These are phyloP conservation scores for Diaprepes abbreviatus DNA, from an alignment of 2,888 invertebrate species.

Conservation along the genomic window DNA sequence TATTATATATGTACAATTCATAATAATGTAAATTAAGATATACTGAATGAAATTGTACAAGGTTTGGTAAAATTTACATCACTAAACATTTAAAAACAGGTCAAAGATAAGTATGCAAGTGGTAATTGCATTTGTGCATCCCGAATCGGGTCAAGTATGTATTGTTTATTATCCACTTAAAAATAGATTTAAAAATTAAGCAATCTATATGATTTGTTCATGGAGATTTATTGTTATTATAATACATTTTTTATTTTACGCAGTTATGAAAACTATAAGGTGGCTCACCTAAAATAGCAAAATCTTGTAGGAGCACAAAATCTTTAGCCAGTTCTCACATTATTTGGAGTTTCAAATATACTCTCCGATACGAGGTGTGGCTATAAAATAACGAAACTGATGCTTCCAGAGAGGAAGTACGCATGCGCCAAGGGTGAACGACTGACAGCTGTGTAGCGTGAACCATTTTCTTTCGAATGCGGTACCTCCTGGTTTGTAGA, in stretches of 20 bases:
- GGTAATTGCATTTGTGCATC: conserved; percentile 12
- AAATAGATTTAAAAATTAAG: conserved; percentile 4
- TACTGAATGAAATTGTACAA: neutral
- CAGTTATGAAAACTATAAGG: neutral
- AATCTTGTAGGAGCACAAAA: too few relatives aligned
- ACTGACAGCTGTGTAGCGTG: too few relatives aligned
- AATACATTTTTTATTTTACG: neutral
- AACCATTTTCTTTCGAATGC: too few relatives aligned
- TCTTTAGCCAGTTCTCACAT: too few relatives aligned
- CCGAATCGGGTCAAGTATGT: conserved; percentile 12
- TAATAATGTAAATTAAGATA: too few relatives aligned
- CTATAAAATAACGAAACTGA: too few relatives aligned
- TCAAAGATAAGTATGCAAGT: conserved; percentile 14
- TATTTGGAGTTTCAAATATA: too few relatives aligned
- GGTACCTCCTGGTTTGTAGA: too few relatives aligned
- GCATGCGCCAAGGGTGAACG: too few relatives aligned
- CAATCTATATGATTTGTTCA: neutral
- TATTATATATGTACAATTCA: too few relatives aligned
- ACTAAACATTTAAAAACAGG: neutral
- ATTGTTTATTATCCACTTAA: conserved; percentile 15
- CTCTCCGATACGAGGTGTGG: too few relatives aligned
- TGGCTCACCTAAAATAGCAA: neutral
- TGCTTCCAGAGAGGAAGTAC: too few relatives aligned
- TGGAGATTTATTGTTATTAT: neutral
- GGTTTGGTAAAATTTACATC: neutral